Evolutionary conservation across 2,888 invertebrate genomes (phyloP).

Genomic region (Orchestes rusci): DNA sequence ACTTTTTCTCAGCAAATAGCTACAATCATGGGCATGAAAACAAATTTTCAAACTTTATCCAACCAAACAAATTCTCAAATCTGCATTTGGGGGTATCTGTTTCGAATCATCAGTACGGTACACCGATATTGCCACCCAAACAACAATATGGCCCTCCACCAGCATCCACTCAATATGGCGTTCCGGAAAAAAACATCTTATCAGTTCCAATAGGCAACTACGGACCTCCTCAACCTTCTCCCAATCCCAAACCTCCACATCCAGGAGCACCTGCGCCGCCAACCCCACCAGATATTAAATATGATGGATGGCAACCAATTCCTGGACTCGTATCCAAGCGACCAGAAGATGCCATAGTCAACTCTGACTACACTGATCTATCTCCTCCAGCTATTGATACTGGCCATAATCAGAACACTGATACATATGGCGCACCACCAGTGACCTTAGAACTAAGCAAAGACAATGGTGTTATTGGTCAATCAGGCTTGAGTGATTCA

Average conservation of each 20-base stretch:
- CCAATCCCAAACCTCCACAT: constrained; percentile 52
- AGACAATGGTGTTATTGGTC: constrained; percentile 11
- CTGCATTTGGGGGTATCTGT: constrained; percentile 20
- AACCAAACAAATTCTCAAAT: constrained; percentile 12
- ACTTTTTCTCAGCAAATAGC: constrained; percentile 19
- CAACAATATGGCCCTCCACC: constrained; percentile 27
- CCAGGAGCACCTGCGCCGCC: constrained; percentile 68
- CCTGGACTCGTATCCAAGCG: constrained; percentile 53
- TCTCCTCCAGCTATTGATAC: constrained; percentile 34
- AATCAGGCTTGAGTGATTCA: constrained; percentile 21
- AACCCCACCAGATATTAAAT: constrained; percentile 65
- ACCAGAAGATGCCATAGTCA: constrained; percentile 39
- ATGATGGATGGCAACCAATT: constrained; percentile 84
- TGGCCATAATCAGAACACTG: constrained; percentile 23
- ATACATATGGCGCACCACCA: constrained; percentile 15
- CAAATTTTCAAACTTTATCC: constrained; percentile 9
- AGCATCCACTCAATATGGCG: constrained; percentile 39
- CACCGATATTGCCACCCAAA: constrained; percentile 23
- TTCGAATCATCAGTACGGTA: constrained; percentile 27
- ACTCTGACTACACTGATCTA: constrained; percentile 39
- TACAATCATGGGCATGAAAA: constrained; percentile 1
- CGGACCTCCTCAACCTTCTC: constrained; percentile 54
- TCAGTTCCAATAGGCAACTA: constrained; percentile 37
- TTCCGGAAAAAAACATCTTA: constrained; percentile 39
- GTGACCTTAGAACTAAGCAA: constrained; percentile 15